Percentiles rank a stretch among this genome's conserved stretches.
Evolutionary conservation across 2,113 vertebrate genomes (phyloP).

Genomic region (Festucalex cinctus): DNA sequence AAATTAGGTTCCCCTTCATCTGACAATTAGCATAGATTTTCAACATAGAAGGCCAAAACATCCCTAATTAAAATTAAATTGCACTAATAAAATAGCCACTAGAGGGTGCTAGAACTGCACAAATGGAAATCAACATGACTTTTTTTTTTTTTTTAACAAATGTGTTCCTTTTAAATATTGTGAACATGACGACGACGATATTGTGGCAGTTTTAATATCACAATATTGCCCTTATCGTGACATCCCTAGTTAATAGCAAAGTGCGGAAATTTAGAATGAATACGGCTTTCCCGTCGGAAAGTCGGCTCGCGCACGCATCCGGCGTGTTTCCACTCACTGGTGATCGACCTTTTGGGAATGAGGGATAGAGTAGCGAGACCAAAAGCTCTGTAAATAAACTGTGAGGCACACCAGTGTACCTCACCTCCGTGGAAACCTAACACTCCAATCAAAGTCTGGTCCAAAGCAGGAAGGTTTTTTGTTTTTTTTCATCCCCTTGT

Average conservation of each 20-base stretch:
- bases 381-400: conserved; percentile 66
- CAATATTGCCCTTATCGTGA: too few relatives aligned
- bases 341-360: conserved; percentile 16
- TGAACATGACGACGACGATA: too few relatives aligned
- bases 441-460: conserved; percentile 25
- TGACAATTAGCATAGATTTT: too few relatives aligned
- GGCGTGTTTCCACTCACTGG: conserved; percentile 55
- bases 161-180: too few relatives aligned
- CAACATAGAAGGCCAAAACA: too few relatives aligned
- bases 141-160: too few relatives aligned
- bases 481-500: background rate
- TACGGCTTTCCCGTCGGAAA: conserved; percentile 33
- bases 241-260: conserved; percentile 26
- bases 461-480: conserved; percentile 50
- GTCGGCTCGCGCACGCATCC: conserved; percentile 23
- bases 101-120: too few relatives aligned
- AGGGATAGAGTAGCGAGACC: conserved; percentile 25
- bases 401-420: conserved; percentile 10
- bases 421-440: conserved; percentile 57
- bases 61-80: too few relatives aligned
- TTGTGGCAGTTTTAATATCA: too few relatives aligned
- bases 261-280: conserved; percentile 27
- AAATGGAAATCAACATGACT: too few relatives aligned
- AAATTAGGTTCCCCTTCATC: too few relatives aligned
- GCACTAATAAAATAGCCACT: too few relatives aligned